A percentile compares a stretch with the other conserved stretches of the same genome.
Conservation (phyloP, 2,888 invertebrate species). For the Bugulina stolonifera region DNA sequence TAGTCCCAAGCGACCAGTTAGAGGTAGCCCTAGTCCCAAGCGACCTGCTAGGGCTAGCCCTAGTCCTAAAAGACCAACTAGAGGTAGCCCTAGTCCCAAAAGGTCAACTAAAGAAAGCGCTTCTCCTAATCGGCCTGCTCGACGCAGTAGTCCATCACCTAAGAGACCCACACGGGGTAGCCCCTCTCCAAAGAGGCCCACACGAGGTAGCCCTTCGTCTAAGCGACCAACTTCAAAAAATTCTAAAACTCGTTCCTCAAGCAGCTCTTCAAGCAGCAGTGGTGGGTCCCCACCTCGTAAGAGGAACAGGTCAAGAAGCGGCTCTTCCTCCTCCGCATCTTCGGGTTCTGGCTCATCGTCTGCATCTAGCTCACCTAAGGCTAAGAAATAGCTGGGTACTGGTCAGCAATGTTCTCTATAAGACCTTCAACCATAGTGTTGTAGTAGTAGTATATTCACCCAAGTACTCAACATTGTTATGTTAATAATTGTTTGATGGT, state of each 20-base stretch:
- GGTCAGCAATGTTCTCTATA: not conserved
- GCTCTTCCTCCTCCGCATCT: not conserved
- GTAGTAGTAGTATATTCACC: too few relatives aligned
- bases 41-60: not conserved
- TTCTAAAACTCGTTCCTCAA: not conserved
- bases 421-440: too few relatives aligned
- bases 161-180: not conserved
- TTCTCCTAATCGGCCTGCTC: too few relatives aligned
- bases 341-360: slow-evolving; percentile 10
- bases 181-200: not conserved
- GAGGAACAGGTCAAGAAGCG: not conserved
- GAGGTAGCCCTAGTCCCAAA: slow-evolving; percentile 4
- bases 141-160: not conserved
- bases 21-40: not conserved
- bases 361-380: not conserved
- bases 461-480: too few relatives aligned
- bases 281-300: not conserved
- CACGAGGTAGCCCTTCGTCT: not conserved
- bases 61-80: not conserved
- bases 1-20: not conserved
- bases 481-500: too few relatives aligned
- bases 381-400: not conserved
- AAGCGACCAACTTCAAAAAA: not conserved
- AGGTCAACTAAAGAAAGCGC: not conserved
- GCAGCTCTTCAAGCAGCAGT: not conserved